Percentiles rank a stretch among this genome's conserved stretches.
phyloP scores from a whole-genome alignment of 2,797 vertebrate genomes.

The Microctenopoma lineatum region DNA sequence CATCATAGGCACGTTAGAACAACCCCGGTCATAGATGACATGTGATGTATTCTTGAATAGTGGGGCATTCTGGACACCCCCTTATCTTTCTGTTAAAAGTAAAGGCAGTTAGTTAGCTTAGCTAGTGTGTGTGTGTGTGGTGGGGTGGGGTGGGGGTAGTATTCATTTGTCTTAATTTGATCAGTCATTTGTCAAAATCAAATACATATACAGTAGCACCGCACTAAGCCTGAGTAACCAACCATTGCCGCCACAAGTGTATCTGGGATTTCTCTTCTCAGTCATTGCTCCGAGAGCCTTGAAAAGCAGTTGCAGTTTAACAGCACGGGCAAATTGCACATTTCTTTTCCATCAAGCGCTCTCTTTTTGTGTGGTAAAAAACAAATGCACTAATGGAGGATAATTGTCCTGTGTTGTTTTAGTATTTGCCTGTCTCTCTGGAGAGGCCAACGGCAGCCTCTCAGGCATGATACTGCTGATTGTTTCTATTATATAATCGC shows the following conservation, averaged over 20 bases:
- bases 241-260: constrained; percentile 34
- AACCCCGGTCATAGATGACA: constrained; percentile 30
- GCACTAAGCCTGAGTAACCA: constrained; percentile 18
- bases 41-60: constrained; percentile 3
- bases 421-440: constrained; percentile 55
- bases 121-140: too few species aligned
- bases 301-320: constrained; percentile 46
- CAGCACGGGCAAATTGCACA: constrained; percentile 21
- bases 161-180: constrained; percentile 10
- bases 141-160: too few species aligned
- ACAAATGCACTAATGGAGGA: constrained; percentile 72
- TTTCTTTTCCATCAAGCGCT: constrained; percentile 39
- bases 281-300: constrained; percentile 44
- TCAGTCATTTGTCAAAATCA: constrained; percentile 10
- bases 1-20: constrained; percentile 39
- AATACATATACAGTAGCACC: constrained; percentile 1
- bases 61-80: too few species aligned
- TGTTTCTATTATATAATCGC: constrained; percentile 62
- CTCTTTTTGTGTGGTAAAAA: constrained; percentile 60
- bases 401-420: constrained; percentile 72
- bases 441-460: constrained; percentile 59
- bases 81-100: too few species aligned
- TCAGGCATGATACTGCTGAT: constrained; percentile 64
- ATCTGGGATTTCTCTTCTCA: constrained; percentile 39
- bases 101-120: too few species aligned